These are phyloP conservation scores for Passer domesticus DNA, from an alignment of 2,113 vertebrate genomes.

Conservation along the genomic window DNA sequence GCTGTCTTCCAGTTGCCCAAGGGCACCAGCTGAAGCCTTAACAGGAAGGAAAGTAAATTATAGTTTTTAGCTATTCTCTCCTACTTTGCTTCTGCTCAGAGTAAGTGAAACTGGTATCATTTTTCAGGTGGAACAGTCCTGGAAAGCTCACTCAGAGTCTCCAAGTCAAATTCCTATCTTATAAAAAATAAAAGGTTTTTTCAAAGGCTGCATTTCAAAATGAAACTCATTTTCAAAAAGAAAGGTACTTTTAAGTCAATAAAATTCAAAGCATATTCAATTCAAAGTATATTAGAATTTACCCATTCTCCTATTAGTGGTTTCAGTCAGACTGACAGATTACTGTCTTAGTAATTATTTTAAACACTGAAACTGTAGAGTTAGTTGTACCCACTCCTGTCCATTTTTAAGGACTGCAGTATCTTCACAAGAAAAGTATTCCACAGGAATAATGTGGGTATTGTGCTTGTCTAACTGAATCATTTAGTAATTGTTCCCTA, in stretches of 20 bases:
- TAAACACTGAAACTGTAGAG: background rate
- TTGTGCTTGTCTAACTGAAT: background rate
- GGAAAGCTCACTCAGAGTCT: background rate
- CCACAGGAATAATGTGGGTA: background rate
- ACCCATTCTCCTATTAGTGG: background rate
- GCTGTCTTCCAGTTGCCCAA: background rate
- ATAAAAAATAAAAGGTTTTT: background rate
- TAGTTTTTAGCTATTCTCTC: background rate
- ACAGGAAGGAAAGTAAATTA: background rate
- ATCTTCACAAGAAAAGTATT: background rate
- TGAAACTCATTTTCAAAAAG: background rate
- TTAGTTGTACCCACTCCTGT: background rate
- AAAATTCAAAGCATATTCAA: background rate
- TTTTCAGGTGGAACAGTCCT: background rate
- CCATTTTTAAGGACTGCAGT: background rate
- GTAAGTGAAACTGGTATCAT: background rate
- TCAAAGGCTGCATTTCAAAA: background rate
- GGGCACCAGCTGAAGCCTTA: background rate
- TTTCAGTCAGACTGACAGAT: background rate
- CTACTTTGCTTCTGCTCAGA: background rate
- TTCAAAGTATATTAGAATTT: background rate
- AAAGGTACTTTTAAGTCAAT: background rate
- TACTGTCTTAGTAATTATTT: background rate
- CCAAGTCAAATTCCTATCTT: background rate
- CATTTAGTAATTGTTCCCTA: background rate